Percentiles rank a stretch among this genome's conserved stretches.
Conservation (phyloP, 2,113 vertebrate species). For the Phalacrocorax carbo region DNA sequence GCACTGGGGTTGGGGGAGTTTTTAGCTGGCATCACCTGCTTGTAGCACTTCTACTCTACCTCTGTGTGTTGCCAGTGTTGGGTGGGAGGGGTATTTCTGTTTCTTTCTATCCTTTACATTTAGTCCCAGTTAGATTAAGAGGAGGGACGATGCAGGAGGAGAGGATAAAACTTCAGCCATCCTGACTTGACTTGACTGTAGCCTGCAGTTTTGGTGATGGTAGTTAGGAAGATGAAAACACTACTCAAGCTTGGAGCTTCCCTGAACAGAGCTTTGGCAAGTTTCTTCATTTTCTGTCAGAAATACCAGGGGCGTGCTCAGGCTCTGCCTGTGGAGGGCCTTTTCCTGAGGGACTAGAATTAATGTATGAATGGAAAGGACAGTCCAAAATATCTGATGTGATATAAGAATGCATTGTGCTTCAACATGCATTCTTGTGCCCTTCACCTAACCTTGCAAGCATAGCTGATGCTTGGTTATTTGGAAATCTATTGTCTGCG, state of each 20-base stretch:
- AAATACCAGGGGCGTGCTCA: neutral
- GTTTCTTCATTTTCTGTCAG: neutral
- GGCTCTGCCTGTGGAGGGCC: neutral
- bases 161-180: neutral
- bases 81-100: neutral
- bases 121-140: neutral
- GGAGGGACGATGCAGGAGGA: neutral
- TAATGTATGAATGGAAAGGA: neutral
- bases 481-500: neutral
- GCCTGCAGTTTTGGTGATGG: neutral
- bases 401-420: neutral
- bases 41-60: neutral
- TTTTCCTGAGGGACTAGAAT: neutral
- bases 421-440: rapidly evolving
- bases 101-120: neutral
- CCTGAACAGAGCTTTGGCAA: neutral
- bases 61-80: rapidly evolving
- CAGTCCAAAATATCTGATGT: neutral
- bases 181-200: neutral
- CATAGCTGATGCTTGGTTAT: neutral
- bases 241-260: neutral
- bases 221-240: neutral
- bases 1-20: neutral
- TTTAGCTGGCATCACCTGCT: neutral
- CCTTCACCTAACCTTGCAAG: neutral